Base-by-base conservation (phyloP, 2,797 vertebrate species). In the Micrastur ruficollis region DNA sequence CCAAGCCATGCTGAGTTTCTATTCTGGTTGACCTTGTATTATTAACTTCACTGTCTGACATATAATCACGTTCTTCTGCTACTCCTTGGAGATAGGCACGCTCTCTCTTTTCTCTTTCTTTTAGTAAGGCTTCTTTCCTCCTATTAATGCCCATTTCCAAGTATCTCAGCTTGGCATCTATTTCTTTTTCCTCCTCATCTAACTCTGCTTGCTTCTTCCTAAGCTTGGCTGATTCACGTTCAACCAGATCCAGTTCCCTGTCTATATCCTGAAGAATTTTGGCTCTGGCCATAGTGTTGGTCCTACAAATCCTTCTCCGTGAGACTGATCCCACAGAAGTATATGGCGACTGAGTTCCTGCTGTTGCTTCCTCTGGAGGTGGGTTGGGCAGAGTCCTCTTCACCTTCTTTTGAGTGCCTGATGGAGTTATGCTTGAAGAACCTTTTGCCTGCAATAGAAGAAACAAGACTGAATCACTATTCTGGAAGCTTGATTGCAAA, bases 201-300 rank as follows among this genome's bases (percentile, higher is more conserved):
- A 99, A 98, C 96, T 99, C 99, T 87, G 99, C 99, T 97, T 99
- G 99, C 96, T 99, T 99, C 96, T 99, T 99, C 71, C 99, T 99
- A 85, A 99, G 99, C 95, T 99, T 99, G 76, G 99, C 99, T 61
- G 99, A 99, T 96, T 99, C 99, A 95, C 99, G 98, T 97, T 99
- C 99, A 1, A 99, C 99, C 78, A 99, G 98, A 97, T 99, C 99
- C 76, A 99, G 98, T 96, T 99, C 99, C 96, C 99, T 99, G 97
- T 99, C 99, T 97, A 99, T 99, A 95, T 99, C 99, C 95, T 99
- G 99, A 78, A 99, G 98, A 95, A 99, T 99, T 98, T 99, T 99
- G 91, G 99, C 99, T 74, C 99, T 98, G 55, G 99, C 99, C 99
- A 99, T 99, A 22, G 99, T 99, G 87, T 98, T 99, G 95, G 99